Percentiles rank a stretch among this genome's conserved stretches.
phyloP scores from a whole-genome alignment of 2,113 vertebrate genomes.

The Nycticorax nycticorax region DNA sequence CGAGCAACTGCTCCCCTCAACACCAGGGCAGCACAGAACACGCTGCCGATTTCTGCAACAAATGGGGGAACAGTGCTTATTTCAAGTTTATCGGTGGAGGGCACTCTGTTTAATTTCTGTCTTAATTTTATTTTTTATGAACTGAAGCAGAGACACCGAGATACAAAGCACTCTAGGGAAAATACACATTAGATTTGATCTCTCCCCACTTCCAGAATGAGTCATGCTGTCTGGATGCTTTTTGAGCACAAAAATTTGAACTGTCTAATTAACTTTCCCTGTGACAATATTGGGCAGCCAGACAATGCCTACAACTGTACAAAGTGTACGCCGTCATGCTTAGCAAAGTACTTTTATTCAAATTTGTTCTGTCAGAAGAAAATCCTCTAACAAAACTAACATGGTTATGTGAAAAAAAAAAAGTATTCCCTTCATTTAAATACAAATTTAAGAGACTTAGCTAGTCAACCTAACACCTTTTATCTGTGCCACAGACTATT shows the following conservation, averaged over 20 bases:
- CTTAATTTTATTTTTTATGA: background rate
- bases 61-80: background rate
- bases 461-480: slow-evolving; percentile 38
- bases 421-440: slow-evolving; percentile 39
- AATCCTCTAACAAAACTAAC: slow-evolving; percentile 62
- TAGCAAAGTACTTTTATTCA: slow-evolving; percentile 55
- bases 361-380: slow-evolving; percentile 53
- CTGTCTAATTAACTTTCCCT: slow-evolving; percentile 45
- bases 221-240: background rate
- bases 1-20: background rate
- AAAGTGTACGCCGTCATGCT: background rate
- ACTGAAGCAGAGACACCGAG: background rate
- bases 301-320: slow-evolving; percentile 49
- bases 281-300: background rate
- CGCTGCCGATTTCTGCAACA: accelerated
- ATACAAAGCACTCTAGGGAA: background rate
- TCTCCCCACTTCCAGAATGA: slow-evolving; percentile 1
- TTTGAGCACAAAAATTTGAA: slow-evolving; percentile 35
- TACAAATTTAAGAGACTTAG: slow-evolving; percentile 36
- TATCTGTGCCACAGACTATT: slow-evolving; percentile 29
- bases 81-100: background rate
- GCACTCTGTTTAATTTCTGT: background rate
- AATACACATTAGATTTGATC: background rate
- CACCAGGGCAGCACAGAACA: background rate
- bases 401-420: background rate